Conservation (phyloP, 2,888 invertebrate species). For the Noctua pronuba region DNA sequence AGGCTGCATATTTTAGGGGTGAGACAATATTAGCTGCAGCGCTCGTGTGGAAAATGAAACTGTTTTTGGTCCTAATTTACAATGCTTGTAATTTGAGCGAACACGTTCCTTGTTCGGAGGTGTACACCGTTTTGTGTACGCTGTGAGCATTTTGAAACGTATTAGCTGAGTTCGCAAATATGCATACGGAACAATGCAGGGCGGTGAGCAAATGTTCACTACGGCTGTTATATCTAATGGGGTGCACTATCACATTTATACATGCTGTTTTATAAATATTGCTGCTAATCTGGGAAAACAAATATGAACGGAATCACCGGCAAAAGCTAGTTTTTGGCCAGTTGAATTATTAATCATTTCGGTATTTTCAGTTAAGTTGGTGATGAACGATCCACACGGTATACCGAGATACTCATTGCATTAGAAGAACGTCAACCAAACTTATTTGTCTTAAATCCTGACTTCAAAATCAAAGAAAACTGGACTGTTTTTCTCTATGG, state of each 20-base stretch:
- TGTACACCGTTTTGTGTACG: conserved; percentile 74
- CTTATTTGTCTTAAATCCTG: not conserved
- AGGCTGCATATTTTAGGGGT: conserved; percentile 87
- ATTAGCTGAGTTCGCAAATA: conserved; percentile 80
- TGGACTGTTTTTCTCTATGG: not conserved
- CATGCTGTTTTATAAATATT: conserved; percentile 30
- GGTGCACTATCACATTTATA: conserved; percentile 42
- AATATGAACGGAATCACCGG: not conserved
- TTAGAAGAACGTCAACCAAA: not conserved
- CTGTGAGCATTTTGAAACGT: conserved; percentile 79
- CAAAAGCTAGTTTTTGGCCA: not conserved
- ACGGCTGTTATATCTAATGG: conserved; percentile 63
- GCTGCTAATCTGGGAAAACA: conserved; percentile 22
- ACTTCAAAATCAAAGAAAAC: conserved; percentile 9
- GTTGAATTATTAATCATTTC: not conserved
- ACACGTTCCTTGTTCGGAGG: conserved; percentile 79
- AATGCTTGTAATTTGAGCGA: conserved; percentile 84
- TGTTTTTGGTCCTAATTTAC: conserved; percentile 89
- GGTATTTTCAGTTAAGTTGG: not conserved
- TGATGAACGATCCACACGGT: not conserved
- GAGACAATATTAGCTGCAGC: conserved; percentile 90
- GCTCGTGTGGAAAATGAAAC: conserved; percentile 91
- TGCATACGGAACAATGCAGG: conserved; percentile 75
- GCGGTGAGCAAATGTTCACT: conserved; percentile 71
- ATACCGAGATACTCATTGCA: not conserved